Evolutionary conservation across 2,888 invertebrate genomes (phyloP), one percentile per base, ranked within the genome.

Genomic region (Drosophila greeni): DNA sequence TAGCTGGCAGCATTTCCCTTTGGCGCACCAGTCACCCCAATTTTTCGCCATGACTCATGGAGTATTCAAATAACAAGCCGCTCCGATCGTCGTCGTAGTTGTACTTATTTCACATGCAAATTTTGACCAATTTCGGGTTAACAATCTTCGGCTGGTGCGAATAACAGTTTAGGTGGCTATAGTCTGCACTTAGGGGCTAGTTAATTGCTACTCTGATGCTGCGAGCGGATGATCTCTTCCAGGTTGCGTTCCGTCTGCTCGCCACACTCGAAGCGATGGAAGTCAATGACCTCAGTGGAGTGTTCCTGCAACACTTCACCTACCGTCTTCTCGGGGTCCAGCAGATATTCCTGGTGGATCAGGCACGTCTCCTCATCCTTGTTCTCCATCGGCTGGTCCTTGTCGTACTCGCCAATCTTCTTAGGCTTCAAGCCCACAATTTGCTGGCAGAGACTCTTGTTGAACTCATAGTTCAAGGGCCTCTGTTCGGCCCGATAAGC

Each of bases 211-310:
- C 66, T 86, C 56, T 76, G 77, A 58, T 82, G 71, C 72, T 86
- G 76, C 6, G 79, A 82, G 33, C 78, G 77, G 40, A 85, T 75
- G 37, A 85, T 72, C 31, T 84, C 72, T 29, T 79, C 76, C 8
- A 84, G 72, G 40, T 75, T 74, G 12, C 66, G 61, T 36, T 79
- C 78, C 8, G 76, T 73, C 31, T 60, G 73, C 48, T 96, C 97
- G 2, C 98, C 97, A 87, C 96, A 95, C 86, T 96, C 95, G 88
- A 94, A 96, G 68, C 98, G 91, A 66, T 93, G 91, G 88, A 95
- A 98, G 88, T 97, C 95, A 9, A 95, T 82, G 20, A 97, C 89
- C 86, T 92, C 90, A 0, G 92, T 87, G 66, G 92, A 90, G 75
- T 94, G 90, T 69, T 93, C 91, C 51, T 93, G 89, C 57, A 95